A percentile compares a stretch with the other conserved stretches of the same genome.
phyloP scores from a whole-genome alignment of 2,113 vertebrate genomes.

The Pomatostomus ruficeps region DNA sequence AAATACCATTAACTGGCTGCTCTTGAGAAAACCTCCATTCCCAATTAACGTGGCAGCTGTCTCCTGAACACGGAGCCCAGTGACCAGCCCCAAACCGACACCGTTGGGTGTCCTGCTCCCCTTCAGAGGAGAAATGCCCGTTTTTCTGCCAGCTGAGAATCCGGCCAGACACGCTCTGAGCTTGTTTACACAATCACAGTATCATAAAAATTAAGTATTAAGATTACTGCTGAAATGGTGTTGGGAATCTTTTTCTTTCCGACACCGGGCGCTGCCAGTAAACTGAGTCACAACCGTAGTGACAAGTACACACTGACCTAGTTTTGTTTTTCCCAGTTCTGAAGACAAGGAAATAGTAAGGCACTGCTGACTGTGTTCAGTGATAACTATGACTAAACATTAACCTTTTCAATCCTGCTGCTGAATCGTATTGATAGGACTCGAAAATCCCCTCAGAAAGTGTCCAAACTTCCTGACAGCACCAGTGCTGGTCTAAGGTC shows the following conservation, averaged over 20 bases:
- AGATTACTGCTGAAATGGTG: background rate
- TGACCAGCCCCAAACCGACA: background rate
- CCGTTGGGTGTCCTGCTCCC: background rate
- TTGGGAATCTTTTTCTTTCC: constrained; percentile 1
- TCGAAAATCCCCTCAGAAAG: background rate
- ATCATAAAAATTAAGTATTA: background rate
- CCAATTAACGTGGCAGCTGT: constrained; percentile 19
- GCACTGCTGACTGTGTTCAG: constrained; percentile 5
- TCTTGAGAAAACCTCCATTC: constrained; percentile 34
- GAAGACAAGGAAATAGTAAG: constrained; percentile 26
- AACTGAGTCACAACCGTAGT: constrained; percentile 52
- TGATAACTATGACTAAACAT: constrained; percentile 49
- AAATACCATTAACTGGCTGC: constrained; percentile 45
- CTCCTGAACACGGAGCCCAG: constrained; percentile 4
- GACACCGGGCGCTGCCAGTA: constrained; percentile 27
- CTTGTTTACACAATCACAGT: background rate
- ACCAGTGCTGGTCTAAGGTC: background rate
- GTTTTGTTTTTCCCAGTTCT: constrained; percentile 44
- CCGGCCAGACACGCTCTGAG: background rate
- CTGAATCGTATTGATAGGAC: background rate
- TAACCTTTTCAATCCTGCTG: constrained; percentile 10
- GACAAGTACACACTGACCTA: constrained; percentile 46
- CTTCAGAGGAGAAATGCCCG: background rate
- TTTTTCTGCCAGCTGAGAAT: constrained; percentile 4
- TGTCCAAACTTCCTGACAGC: background rate